Conservation (phyloP, 2,113 vertebrate species). For the Elanoides forficatus region DNA sequence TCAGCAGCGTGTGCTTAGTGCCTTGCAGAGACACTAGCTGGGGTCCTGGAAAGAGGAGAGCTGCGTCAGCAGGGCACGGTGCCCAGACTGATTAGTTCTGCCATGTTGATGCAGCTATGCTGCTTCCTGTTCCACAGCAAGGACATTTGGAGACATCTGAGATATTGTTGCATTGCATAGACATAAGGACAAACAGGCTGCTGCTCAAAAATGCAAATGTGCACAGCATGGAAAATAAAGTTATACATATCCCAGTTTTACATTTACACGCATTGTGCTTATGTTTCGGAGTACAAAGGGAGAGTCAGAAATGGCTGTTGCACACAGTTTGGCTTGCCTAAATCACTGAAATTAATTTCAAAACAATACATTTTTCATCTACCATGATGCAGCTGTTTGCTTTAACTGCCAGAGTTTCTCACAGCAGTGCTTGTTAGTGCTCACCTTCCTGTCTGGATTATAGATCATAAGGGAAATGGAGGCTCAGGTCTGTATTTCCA, state of each 20-base stretch:
- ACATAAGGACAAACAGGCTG: constrained; percentile 43
- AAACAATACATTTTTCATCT: not conserved
- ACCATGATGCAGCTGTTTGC: not conserved
- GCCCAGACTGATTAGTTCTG: constrained; percentile 61
- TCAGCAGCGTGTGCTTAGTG: constrained; percentile 22
- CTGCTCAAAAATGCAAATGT: constrained; percentile 35
- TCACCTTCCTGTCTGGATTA: not conserved
- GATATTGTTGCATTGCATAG: not conserved
- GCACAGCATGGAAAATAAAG: not conserved
- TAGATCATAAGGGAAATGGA: not conserved
- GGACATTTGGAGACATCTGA: constrained; percentile 31
- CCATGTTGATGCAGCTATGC: constrained; percentile 41
- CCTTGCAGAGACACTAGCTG: constrained; percentile 26
- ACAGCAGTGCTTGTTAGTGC: not conserved
- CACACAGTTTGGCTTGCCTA: not conserved
- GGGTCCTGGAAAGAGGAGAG: constrained; percentile 41
- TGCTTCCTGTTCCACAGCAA: not conserved
- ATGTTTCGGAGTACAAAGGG: not conserved
- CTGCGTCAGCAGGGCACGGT: constrained; percentile 36
- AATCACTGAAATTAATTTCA: not conserved
- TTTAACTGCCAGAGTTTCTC: not conserved
- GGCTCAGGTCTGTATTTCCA: not conserved
- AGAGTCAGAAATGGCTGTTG: not conserved
- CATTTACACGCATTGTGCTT: not conserved
- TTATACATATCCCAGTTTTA: not conserved